These are phyloP conservation scores for Octonoba sinensis DNA, from an alignment of 2,888 invertebrate species.

Conservation along the genomic window DNA sequence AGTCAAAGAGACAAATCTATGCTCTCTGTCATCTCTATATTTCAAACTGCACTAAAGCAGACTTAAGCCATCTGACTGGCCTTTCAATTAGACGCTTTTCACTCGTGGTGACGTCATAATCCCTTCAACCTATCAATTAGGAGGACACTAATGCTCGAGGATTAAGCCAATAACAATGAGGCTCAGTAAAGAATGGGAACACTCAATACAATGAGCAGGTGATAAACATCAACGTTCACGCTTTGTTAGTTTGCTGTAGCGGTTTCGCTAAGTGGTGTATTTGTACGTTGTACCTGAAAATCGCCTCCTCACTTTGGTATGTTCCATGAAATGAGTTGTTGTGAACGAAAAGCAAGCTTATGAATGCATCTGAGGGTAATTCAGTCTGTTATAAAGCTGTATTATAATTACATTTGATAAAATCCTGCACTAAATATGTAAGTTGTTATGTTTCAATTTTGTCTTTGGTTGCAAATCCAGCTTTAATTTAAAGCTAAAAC, in stretches of 20 bases:
- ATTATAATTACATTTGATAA: too few species aligned
- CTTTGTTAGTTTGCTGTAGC: constrained; percentile 35
- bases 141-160: constrained; percentile 49
- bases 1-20: constrained; percentile 12
- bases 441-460: too few species aligned
- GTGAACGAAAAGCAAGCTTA: too few species aligned
- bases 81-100: constrained; percentile 49
- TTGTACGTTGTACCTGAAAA: too few species aligned
- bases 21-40: constrained; percentile 28
- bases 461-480: too few species aligned
- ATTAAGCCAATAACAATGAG: constrained; percentile 44
- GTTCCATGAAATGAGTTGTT: too few species aligned
- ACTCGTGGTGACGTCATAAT: constrained; percentile 49
- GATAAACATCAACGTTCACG: constrained; percentile 55
- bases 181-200: constrained; percentile 12
- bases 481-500: too few species aligned
- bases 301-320: too few species aligned
- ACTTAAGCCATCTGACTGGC: constrained; percentile 29
- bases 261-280: too few species aligned
- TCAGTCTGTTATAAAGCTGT: too few species aligned
- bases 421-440: too few species aligned
- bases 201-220: constrained; percentile 23
- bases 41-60: constrained; percentile 35
- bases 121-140: constrained; percentile 61
- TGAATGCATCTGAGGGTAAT: too few species aligned